phyloP scores from a whole-genome alignment of 2,888 invertebrate species.

The Eilema sororculum region DNA sequence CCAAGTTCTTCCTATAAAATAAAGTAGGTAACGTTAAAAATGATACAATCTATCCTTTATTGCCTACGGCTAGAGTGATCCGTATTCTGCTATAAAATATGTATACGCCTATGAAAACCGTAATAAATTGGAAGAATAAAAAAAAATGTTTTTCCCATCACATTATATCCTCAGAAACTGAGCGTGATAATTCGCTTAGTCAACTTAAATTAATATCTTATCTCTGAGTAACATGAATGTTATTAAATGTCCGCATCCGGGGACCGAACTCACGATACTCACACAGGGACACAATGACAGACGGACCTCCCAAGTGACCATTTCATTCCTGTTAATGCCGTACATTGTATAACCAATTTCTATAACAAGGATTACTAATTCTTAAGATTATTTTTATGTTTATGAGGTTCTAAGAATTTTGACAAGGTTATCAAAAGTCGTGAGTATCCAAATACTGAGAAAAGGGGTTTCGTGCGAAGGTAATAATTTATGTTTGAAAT shows the following conservation, averaged over 20 bases:
- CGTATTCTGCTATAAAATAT: too few species aligned
- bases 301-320: not conserved
- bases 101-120: too few species aligned
- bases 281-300: not conserved
- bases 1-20: too few species aligned
- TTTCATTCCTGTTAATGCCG: not conserved
- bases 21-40: too few species aligned
- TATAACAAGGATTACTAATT: not conserved
- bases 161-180: too few species aligned
- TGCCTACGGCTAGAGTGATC: too few species aligned
- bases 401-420: slow-evolving; percentile 13
- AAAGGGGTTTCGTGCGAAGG: slow-evolving; percentile 28
- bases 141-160: too few species aligned
- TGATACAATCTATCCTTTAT: too few species aligned
- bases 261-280: not conserved
- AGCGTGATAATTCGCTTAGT: too few species aligned
- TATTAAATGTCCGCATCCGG: not conserved
- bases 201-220: too few species aligned
- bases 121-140: too few species aligned
- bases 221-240: not conserved
- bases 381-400: not conserved
- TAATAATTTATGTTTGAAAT: slow-evolving; percentile 40
- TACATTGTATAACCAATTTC: not conserved
- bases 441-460: slow-evolving; percentile 33
- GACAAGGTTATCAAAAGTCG: slow-evolving; percentile 16